phyloP scores from a whole-genome alignment of 2,888 invertebrate genomes.

The Dolichomitus sp. region DNA sequence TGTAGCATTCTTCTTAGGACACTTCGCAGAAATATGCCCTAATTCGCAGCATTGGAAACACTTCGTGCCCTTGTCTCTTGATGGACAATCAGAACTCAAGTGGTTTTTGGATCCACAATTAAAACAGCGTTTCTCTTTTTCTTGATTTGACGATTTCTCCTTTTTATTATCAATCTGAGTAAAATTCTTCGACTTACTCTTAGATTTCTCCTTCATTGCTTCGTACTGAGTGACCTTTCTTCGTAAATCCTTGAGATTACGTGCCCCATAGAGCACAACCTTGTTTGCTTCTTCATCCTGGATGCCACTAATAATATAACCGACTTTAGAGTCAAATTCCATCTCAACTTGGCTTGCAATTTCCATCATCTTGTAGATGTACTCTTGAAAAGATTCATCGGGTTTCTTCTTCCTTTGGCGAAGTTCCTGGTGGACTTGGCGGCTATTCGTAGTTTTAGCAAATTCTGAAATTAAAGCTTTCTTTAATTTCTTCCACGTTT shows the following conservation, averaged over 20 bases:
- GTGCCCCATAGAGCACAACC: slow-evolving; percentile 11
- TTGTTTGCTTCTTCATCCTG: slow-evolving; percentile 32
- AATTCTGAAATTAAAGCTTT: slow-evolving; percentile 58
- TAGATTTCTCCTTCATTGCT: slow-evolving; percentile 6
- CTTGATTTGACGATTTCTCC: not conserved
- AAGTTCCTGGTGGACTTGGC: slow-evolving; percentile 52
- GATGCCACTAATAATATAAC: slow-evolving; percentile 1
- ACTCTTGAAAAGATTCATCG: slow-evolving; percentile 16
- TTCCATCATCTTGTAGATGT: slow-evolving; percentile 21
- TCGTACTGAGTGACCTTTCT: slow-evolving; percentile 12
- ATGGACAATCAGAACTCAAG: slow-evolving; percentile 62
- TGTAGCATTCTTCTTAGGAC: slow-evolving; percentile 4
- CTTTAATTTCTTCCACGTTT: slow-evolving; percentile 53
- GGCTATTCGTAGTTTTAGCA: slow-evolving; percentile 33
- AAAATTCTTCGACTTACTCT: not conserved
- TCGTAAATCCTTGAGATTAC: not conserved
- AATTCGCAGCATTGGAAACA: slow-evolving; percentile 70
- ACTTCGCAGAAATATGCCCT: slow-evolving; percentile 68
- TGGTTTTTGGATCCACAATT: slow-evolving; percentile 69
- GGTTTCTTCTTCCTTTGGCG: slow-evolving; percentile 22
- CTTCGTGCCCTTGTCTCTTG: slow-evolving; percentile 64
- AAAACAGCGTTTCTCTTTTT: slow-evolving; percentile 57
- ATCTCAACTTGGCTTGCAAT: slow-evolving; percentile 23
- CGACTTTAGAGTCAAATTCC: not conserved
- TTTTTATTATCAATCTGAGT: not conserved